Evolutionary conservation across 37 sponge, comb jelly and placozoan genomes (phyloP).

Genomic region (Mnemiopsis leidyi): DNA sequence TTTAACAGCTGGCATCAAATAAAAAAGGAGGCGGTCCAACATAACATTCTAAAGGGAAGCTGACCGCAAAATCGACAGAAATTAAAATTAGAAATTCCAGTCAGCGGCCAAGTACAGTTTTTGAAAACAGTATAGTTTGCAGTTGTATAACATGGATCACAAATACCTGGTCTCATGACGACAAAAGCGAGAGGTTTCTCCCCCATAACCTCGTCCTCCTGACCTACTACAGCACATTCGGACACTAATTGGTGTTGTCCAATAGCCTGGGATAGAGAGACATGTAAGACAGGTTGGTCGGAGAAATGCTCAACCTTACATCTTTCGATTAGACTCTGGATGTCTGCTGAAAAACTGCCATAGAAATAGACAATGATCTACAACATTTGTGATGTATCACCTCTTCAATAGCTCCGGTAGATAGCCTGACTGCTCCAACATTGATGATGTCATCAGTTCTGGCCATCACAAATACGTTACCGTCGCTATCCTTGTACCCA

Average conservation of each 20-base stretch:
- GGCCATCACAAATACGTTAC: slow-evolving; percentile 17
- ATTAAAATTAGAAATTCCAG: no score
- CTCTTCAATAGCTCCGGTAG: slow-evolving; percentile 42
- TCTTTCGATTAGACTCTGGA: no score
- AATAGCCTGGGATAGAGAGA: not conserved
- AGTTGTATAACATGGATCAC: no score
- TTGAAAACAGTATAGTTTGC: not conserved
- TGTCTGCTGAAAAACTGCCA: no score
- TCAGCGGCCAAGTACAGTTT: not conserved
- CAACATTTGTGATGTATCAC: not conserved
- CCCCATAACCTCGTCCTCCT: slow-evolving; percentile 15
- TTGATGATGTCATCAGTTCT: slow-evolving; percentile 55
- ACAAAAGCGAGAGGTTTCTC: slow-evolving; percentile 15
- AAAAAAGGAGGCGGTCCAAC: no score
- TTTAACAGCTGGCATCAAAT: no score
- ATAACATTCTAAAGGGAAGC: no score
- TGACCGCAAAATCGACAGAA: no score
- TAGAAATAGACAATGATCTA: no score
- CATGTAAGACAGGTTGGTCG: no score
- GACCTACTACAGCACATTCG: slow-evolving; percentile 26
- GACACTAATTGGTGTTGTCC: not conserved
- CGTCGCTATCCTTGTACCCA: slow-evolving; percentile 17
- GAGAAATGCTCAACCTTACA: no score
- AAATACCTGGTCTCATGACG: not conserved
- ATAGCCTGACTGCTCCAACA: slow-evolving; percentile 31